phyloP scores from a whole-genome alignment of 2,113 vertebrate genomes.

The Tragelaphus strepsiceros region DNA sequence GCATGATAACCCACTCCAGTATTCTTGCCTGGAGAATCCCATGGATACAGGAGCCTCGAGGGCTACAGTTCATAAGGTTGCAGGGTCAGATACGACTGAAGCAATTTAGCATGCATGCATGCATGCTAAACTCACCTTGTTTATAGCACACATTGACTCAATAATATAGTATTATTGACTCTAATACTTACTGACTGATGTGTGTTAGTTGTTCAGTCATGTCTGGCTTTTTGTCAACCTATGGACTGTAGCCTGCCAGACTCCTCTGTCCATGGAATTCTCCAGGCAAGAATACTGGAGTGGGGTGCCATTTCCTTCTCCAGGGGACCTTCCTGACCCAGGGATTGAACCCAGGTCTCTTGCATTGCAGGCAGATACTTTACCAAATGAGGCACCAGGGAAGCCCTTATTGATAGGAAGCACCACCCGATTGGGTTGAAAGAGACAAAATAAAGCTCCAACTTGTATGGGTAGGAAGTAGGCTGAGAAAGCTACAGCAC shows the following conservation, averaged over 20 bases:
- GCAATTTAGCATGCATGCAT: not conserved
- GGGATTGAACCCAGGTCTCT: not conserved
- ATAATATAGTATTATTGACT: no score
- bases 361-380: not conserved
- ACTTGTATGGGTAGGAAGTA: not conserved
- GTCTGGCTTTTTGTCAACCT: not conserved
- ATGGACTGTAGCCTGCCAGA: not conserved
- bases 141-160: no score
- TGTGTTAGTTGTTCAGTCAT: accelerated
- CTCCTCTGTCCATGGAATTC: not conserved
- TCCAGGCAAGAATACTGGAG: not conserved
- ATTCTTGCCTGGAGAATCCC: not conserved
- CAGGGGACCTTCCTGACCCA: not conserved
- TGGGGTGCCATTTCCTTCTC: not conserved
- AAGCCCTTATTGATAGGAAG: not conserved
- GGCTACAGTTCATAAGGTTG: not conserved
- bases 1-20: not conserved
- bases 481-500: not conserved
- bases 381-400: not conserved
- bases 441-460: not conserved
- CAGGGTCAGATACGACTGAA: not conserved
- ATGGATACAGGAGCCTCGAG: not conserved
- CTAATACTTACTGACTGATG: not conserved
- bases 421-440: not conserved
- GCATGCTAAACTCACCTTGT: no score